Evolutionary conservation across 2,113 vertebrate species (phyloP).

Genomic region (Myodes glareolus): DNA sequence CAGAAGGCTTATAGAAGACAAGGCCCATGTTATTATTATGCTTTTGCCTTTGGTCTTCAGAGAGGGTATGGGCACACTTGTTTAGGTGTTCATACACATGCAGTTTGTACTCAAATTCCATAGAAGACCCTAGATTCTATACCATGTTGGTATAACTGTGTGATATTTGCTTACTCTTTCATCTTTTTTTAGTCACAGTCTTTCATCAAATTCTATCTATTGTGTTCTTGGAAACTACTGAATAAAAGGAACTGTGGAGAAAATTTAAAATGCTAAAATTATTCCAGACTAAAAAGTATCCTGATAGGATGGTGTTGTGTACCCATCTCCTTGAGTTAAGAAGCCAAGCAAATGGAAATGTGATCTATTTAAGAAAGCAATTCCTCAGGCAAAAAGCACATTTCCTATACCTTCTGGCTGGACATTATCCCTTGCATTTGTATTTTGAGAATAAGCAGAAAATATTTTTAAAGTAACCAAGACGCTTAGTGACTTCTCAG

Average conservation of each 20-base stretch:
- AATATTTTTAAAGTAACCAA: slow-evolving; percentile 57
- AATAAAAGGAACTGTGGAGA: slow-evolving; percentile 21
- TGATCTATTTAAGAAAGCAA: slow-evolving; percentile 47
- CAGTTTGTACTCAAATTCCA: not conserved
- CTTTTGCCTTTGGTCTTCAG: not conserved
- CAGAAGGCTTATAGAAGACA: slow-evolving; percentile 20
- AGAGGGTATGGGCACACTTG: too few species aligned
- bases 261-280: slow-evolving; percentile 56
- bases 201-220: slow-evolving; percentile 52
- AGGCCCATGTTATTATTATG: not conserved
- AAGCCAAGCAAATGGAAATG: slow-evolving; percentile 56
- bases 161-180: slow-evolving; percentile 41
- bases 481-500: slow-evolving; percentile 21
- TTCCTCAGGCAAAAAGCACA: slow-evolving; percentile 4
- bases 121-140: not conserved
- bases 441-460: slow-evolving; percentile 62
- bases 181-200: slow-evolving; percentile 43
- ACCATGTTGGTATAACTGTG: not conserved
- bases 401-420: slow-evolving; percentile 8
- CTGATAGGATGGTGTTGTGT: not conserved
- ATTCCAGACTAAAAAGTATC: slow-evolving; percentile 43
- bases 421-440: slow-evolving; percentile 24
- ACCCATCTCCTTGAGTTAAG: slow-evolving; percentile 40
- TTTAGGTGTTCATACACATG: too few species aligned
- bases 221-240: slow-evolving; percentile 36